A percentile compares a stretch with the other conserved stretches of the same genome.
Conservation (phyloP, 2,797 vertebrate genomes). For the Sitta carolinensis region DNA sequence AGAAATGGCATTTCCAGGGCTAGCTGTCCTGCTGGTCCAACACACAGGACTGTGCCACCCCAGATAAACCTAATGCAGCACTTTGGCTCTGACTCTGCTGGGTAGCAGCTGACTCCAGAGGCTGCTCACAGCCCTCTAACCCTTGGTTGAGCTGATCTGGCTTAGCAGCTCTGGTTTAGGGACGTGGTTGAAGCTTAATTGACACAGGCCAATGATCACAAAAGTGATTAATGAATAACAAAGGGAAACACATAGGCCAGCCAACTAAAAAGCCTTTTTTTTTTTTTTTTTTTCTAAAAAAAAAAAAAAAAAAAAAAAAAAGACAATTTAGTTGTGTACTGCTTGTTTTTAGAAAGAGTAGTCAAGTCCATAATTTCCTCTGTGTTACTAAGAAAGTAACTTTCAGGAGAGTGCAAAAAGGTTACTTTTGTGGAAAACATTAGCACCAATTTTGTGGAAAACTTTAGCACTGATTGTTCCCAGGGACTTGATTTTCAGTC, state of each 20-base stretch:
- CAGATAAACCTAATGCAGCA: background rate
- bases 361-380: background rate
- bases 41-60: fast-evolving
- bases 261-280: background rate
- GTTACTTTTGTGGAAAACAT: background rate
- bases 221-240: background rate
- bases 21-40: background rate
- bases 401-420: background rate
- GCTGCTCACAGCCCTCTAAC: background rate
- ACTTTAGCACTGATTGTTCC: background rate
- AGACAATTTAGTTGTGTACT: background rate
- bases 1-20: background rate
- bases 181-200: background rate
- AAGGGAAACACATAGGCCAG: background rate
- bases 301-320: background rate
- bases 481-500: background rate
- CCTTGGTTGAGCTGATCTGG: background rate
- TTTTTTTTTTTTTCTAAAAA: no score
- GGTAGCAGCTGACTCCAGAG: background rate
- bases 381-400: background rate
- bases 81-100: background rate
- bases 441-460: background rate
- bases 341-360: background rate
- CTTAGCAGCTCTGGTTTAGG: background rate
- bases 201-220: background rate